Conservation (phyloP, 2,797 vertebrate genomes). For the Ctenochaetus hawaiiensis region DNA sequence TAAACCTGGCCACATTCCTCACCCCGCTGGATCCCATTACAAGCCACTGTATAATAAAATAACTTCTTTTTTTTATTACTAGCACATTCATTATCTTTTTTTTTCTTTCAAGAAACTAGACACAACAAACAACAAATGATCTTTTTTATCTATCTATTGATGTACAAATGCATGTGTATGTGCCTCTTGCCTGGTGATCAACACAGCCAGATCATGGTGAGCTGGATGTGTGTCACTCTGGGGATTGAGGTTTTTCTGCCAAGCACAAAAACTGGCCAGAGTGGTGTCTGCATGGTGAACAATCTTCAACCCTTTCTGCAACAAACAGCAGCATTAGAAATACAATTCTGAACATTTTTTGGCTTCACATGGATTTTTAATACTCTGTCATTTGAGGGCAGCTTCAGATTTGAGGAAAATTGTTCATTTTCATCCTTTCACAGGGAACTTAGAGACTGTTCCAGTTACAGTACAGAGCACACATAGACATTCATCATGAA, state of each 20-base stretch:
- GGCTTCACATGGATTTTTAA: background rate
- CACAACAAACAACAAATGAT: no score
- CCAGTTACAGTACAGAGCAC: background rate
- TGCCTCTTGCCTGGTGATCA: constrained; percentile 91
- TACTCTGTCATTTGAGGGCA: background rate
- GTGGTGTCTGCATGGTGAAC: constrained; percentile 95
- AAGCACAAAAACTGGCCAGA: constrained; percentile 95
- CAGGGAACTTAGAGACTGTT: background rate
- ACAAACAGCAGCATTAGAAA: constrained; percentile 6
- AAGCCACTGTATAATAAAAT: no score
- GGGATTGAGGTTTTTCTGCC: constrained; percentile 97
- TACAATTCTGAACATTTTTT: background rate
- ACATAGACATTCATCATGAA: background rate
- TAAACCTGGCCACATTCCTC: background rate
- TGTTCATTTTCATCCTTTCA: background rate
- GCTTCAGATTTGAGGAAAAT: background rate
- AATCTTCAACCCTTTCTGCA: constrained; percentile 96
- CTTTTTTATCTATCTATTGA: background rate
- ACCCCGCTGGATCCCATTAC: background rate
- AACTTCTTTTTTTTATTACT: background rate
- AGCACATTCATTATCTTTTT: background rate
- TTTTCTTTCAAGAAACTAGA: no score
- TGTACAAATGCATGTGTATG: background rate
- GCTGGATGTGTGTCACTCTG: constrained; percentile 94
- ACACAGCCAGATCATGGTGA: constrained; percentile 94